Percentiles rank a stretch among this genome's conserved stretches.
Evolutionary conservation across 2,113 vertebrate genomes (phyloP).

Genomic region (Labrus mixtus): DNA sequence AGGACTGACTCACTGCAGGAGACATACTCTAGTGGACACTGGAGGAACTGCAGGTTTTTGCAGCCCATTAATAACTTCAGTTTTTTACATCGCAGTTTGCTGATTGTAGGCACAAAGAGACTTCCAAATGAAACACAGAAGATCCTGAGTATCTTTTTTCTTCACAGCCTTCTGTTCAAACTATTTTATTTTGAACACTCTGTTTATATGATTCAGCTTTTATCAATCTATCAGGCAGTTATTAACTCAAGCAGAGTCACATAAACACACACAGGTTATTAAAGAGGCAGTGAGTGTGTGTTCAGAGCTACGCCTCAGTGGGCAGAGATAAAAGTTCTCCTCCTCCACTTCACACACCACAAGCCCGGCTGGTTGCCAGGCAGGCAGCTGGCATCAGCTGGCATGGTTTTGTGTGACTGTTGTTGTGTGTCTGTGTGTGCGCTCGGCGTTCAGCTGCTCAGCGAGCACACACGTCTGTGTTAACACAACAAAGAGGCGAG

Average conservation of each 20-base stretch:
- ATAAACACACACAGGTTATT: not conserved
- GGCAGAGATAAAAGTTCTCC: slow-evolving; percentile 32
- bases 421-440: not conserved
- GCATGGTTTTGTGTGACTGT: slow-evolving; percentile 6
- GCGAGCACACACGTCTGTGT: slow-evolving; percentile 22
- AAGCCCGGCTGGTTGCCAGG: slow-evolving; percentile 53
- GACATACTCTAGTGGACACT: no score
- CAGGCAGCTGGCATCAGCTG: slow-evolving; percentile 60
- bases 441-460: slow-evolving; percentile 48
- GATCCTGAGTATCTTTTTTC: no score
- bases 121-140: no score
- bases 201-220: no score
- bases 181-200: no score
- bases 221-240: no score
- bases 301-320: slow-evolving; percentile 38
- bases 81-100: no score
- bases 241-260: not conserved
- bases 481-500: slow-evolving; percentile 28
- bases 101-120: no score
- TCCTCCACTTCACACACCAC: slow-evolving; percentile 41
- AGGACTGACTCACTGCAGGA: no score
- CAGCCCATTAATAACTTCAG: no score
- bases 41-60: no score
- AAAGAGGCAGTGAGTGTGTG: slow-evolving; percentile 10
- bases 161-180: no score